Evolutionary conservation across 2,113 vertebrate species (phyloP), one percentile per base, ranked within the genome.

Genomic region (Zapus hudsonius): DNA sequence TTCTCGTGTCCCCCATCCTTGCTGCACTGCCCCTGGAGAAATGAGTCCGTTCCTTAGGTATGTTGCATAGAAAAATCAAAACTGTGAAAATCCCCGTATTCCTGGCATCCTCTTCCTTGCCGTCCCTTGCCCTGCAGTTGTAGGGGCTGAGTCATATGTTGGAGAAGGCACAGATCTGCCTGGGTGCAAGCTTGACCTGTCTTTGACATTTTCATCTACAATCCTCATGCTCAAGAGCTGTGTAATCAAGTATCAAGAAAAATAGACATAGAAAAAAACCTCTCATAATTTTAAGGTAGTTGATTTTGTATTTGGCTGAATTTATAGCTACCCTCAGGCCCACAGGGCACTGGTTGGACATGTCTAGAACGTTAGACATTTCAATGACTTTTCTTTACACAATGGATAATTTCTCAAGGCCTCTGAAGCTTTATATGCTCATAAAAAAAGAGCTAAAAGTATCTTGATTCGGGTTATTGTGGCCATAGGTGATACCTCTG

Each of bases 101-200:
- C 10, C 38, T 72, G 25, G 10, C 10, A 2, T 7, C 44, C 13
- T 33, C 61, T 84, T 42, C 55, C 33, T 17, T 84, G 27, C n/a
- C 0, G 1, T 59, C 67, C 29, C 22, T 1, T 2, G 25, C 16
- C 0, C 2, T 33, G 15, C 61, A 63, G 3, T 25, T 2, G 8
- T 57, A 78, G 42, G 88, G 9, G 17, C 22, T 20, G 7, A 7
- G 12, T 33, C 7, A 9, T 44, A 15, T 38, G 63, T 0, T 40
- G 4, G 22, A 55, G 19, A 92, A n/a, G n/a, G 0, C 36, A 38
- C 25, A 84, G n/a, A 11, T 84, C 75, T 10, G 7, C 38, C 25
- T 17, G 4, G 10, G 19, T 80, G 12, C 12, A 52, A 52, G 52
- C 52, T 15, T 52, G 52, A 52, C 52, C 7, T 15, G 52, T 52